Conservation (phyloP, 92 coral and sea anemone genomes). For the Pocillopora grandis region DNA sequence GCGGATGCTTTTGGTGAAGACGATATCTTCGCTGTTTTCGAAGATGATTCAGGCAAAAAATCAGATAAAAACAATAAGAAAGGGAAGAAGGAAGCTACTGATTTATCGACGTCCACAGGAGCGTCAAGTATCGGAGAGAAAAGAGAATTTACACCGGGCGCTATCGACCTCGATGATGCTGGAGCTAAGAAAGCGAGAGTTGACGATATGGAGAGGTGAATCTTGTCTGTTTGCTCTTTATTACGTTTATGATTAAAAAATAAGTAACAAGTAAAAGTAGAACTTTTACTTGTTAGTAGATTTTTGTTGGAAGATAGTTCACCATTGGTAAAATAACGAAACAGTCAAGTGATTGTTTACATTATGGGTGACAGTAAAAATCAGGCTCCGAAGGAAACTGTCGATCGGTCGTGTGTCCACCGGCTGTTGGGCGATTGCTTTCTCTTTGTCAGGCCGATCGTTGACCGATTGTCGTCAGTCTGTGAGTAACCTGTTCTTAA, state of each 20-base stretch:
- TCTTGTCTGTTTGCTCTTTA: not conserved
- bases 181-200: constrained; percentile 67
- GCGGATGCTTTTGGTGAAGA: constrained; percentile 89
- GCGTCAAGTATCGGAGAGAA: constrained; percentile 48
- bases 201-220: constrained; percentile 80
- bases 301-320: no score
- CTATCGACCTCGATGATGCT: constrained; percentile 47
- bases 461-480: no score
- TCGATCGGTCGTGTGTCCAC: no score
- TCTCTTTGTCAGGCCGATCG: no score
- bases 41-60: constrained; percentile 52
- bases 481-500: no score
- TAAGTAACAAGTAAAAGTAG: no score
- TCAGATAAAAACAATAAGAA: constrained; percentile 45
- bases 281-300: no score
- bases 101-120: constrained; percentile 47
- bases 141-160: constrained; percentile 68
- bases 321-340: no score
- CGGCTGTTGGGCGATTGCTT: no score
- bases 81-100: constrained; percentile 47
- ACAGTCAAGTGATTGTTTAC: no score
- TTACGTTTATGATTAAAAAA: not conserved
- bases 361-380: no score
- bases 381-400: no score
- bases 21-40: constrained; percentile 92